These are phyloP conservation scores for Xenops minutus DNA, from an alignment of 2,797 vertebrate species.

Conservation along the genomic window DNA sequence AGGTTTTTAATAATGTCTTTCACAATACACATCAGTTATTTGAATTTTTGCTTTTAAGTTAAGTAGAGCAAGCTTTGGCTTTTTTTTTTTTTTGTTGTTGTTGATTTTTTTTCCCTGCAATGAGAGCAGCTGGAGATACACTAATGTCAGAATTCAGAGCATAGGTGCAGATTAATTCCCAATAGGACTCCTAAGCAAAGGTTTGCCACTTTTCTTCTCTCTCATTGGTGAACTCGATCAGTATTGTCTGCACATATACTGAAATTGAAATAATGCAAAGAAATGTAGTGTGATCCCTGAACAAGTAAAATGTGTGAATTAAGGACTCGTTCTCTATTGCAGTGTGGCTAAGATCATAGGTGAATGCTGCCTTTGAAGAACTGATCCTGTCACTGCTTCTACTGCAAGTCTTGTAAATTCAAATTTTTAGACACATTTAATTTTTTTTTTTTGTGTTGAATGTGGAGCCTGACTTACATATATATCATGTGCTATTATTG, in stretches of 20 bases:
- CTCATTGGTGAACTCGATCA: accelerated
- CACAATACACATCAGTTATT: background rate
- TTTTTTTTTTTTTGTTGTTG: background rate
- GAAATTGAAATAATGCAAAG: background rate
- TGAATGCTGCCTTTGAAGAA: background rate
- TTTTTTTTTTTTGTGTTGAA: background rate
- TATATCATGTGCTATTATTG: background rate
- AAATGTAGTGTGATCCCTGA: background rate
- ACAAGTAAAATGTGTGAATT: background rate
- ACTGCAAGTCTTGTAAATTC: background rate
- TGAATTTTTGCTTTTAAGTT: background rate
- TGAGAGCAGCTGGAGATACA: background rate
- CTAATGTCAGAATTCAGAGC: background rate
- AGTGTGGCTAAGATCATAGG: background rate
- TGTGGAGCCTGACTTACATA: background rate
- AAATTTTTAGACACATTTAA: background rate
- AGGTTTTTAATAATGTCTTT: background rate
- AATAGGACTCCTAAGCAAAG: background rate
- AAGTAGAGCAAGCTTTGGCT: background rate
- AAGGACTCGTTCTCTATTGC: background rate
- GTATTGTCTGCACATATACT: background rate
- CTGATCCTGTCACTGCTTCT: background rate
- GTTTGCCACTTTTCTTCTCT: background rate
- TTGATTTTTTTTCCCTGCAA: accelerated
- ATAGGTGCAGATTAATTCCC: background rate